phyloP scores from a whole-genome alignment of 2,113 vertebrate species.

The Otocyon megalotis region DNA sequence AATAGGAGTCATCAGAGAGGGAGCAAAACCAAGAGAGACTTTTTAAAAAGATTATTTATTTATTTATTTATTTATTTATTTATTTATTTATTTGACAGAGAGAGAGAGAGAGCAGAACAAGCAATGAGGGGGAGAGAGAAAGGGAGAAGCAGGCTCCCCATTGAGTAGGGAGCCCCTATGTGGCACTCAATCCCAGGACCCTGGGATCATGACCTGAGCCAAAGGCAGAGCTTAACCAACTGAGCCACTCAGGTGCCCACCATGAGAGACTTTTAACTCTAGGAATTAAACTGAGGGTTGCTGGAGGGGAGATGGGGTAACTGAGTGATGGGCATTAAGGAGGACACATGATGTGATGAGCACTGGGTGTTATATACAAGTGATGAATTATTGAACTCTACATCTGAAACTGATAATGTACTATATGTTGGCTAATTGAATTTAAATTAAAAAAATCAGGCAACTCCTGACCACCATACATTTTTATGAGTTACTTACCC shows the following conservation, averaged over 20 bases:
- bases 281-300: no score
- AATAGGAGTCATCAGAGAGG: not conserved
- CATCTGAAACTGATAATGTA: not conserved
- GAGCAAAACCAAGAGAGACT: not conserved
- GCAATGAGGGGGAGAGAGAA: no score
- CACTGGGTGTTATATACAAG: not conserved
- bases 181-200: no score
- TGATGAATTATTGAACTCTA: not conserved
- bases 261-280: no score
- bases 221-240: no score
- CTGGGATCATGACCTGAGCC: no score
- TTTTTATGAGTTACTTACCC: conserved; percentile 81
- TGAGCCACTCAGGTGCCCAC: no score
- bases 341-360: not conserved
- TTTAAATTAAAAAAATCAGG: not conserved
- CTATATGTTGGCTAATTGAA: not conserved
- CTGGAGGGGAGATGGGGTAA: no score
- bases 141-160: no score
- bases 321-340: not conserved
- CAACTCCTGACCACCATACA: not conserved
- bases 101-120: no score
- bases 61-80: no score
- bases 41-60: not conserved
- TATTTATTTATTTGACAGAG: not conserved
- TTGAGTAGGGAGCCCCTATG: no score